Conservation (phyloP, 2,113 vertebrate species). For the Camelus bactrianus region DNA sequence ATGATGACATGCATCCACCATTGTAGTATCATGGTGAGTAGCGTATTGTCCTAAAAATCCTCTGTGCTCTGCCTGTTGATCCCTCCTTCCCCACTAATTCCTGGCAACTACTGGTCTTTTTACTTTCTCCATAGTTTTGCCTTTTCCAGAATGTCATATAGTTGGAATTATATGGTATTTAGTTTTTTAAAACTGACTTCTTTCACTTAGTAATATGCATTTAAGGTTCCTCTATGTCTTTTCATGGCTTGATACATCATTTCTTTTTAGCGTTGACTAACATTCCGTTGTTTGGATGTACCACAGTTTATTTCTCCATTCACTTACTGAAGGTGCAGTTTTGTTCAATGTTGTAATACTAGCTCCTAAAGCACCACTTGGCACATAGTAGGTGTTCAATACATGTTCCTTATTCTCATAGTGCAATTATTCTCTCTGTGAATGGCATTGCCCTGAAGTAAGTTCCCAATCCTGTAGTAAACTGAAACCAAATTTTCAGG, state of each 20-base stretch:
- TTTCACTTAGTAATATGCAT: neutral
- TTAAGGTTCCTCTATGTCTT: neutral
- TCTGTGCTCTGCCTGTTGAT: neutral
- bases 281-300: neutral
- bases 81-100: neutral
- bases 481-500: neutral
- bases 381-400: neutral
- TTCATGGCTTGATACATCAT: neutral
- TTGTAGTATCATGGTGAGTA: neutral
- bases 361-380: neutral
- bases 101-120: neutral
- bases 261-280: neutral
- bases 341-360: neutral
- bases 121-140: neutral
- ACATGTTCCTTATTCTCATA: neutral
- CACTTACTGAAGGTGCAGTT: neutral
- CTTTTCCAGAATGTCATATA: neutral
- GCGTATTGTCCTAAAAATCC: neutral
- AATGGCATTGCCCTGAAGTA: neutral
- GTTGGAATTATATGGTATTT: neutral
- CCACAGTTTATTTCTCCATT: neutral
- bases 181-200: neutral
- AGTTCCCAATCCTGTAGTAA: neutral
- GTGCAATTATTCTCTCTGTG: neutral
- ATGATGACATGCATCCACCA: neutral